Evolutionary conservation across 1,140 invertebrate species (phyloP).

Genomic region (Chrysopa pallens): DNA sequence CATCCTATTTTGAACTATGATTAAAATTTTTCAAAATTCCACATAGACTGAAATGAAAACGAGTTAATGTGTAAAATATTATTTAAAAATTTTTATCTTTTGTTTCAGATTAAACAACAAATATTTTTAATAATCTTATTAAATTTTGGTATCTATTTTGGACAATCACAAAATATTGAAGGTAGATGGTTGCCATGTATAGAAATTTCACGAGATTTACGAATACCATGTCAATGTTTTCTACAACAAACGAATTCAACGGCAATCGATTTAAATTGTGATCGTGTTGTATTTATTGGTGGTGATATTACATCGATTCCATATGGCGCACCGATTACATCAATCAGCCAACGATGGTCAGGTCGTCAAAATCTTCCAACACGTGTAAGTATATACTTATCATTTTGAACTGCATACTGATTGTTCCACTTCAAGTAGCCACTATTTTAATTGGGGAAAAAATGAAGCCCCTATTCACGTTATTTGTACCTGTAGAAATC

Average conservation of each 20-base stretch:
- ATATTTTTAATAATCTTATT: too few relatives aligned
- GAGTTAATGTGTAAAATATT: too few relatives aligned
- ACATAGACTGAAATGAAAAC: too few relatives aligned
- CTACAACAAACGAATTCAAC: slow-evolving; percentile 23
- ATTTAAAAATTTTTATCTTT: too few relatives aligned
- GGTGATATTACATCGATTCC: slow-evolving; percentile 54
- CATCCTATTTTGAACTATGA: too few relatives aligned
- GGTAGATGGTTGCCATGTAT: slow-evolving; percentile 35
- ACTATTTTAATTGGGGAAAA: neutral
- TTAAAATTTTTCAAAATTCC: too few relatives aligned
- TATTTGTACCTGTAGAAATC: too few relatives aligned
- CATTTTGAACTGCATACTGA: slow-evolving; percentile 3
- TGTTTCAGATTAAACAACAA: too few relatives aligned
- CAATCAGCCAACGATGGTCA: slow-evolving; percentile 54
- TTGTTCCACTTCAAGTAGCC: neutral
- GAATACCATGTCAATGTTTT: slow-evolving; percentile 39
- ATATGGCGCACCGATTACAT: slow-evolving; percentile 51
- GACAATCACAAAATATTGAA: slow-evolving; percentile 3
- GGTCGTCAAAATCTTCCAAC: slow-evolving; percentile 39
- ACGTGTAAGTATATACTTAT: slow-evolving; percentile 11
- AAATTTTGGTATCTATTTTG: too few relatives aligned
- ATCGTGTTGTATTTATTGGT: slow-evolving; percentile 57
- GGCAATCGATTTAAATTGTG: slow-evolving; percentile 53
- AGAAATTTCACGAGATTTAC: slow-evolving; percentile 40
- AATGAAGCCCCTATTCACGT: neutral